phyloP scores from a whole-genome alignment of 2,888 invertebrate species.

The Lathronympha strigana region DNA sequence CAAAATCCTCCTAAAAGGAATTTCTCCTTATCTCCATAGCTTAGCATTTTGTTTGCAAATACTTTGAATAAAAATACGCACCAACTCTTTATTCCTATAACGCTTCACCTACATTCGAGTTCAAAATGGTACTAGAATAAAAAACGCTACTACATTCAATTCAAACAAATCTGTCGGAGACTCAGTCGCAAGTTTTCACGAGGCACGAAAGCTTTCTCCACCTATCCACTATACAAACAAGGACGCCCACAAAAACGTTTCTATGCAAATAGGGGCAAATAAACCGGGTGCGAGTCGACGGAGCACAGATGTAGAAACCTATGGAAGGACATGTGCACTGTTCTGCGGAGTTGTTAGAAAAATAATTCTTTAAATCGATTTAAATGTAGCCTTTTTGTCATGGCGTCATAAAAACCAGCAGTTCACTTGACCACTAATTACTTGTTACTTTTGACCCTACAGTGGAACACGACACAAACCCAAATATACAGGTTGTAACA shows the following conservation, averaged over 20 bases:
- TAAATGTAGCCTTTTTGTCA: too few species aligned
- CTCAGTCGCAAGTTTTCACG: conserved; percentile 62
- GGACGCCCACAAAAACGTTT: conserved; percentile 83
- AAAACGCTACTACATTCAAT: conserved; percentile 57
- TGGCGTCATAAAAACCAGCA: too few species aligned
- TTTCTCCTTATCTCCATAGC: background rate
- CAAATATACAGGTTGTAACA: too few species aligned
- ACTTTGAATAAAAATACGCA: conserved; percentile 19
- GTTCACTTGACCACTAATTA: too few species aligned
- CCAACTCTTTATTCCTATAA: conserved; percentile 12
- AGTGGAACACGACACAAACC: too few species aligned
- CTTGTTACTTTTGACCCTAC: too few species aligned
- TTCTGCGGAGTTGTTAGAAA: too few species aligned
- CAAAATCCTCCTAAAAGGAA: background rate
- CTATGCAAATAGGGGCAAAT: conserved; percentile 83
- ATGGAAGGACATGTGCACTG: too few species aligned
- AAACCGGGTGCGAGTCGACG: conserved; percentile 74
- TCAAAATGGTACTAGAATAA: conserved; percentile 49
- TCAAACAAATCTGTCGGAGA: conserved; percentile 73
- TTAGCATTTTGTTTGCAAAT: conserved; percentile 2
- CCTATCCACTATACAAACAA: conserved; percentile 81
- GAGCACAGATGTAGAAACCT: conserved; percentile 52
- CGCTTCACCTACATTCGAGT: conserved; percentile 31
- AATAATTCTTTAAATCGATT: too few species aligned
- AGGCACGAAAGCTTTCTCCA: conserved; percentile 72